Conservation (phyloP, 2,113 vertebrate genomes). For the Cynopterus brachyotis region DNA sequence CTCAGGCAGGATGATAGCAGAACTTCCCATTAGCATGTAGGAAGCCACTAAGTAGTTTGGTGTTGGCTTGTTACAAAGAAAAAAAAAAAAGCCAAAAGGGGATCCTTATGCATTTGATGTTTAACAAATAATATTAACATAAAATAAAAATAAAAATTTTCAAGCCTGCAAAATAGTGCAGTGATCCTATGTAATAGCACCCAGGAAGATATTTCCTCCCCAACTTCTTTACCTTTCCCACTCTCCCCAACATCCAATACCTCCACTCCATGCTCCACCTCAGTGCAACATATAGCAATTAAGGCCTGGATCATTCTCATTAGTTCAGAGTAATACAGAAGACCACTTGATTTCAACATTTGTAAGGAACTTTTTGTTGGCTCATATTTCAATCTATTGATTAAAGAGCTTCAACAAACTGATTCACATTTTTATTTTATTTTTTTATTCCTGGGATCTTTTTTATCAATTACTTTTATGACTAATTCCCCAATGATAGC, state of each 20-base stretch:
- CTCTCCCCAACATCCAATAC: fast-evolving
- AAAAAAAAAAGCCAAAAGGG: neutral
- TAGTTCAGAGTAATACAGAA: neutral
- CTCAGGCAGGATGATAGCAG: neutral
- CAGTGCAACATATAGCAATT: neutral
- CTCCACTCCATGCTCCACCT: fast-evolving
- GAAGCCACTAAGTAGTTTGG: neutral
- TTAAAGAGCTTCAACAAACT: neutral
- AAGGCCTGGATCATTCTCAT: neutral
- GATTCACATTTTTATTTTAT: neutral
- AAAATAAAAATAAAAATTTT: neutral
- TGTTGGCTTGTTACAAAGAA: neutral
- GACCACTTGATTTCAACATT: neutral
- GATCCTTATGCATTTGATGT: neutral
- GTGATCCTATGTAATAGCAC: neutral
- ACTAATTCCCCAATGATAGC: neutral
- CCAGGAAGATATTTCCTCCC: neutral
- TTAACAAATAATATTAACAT: neutral
- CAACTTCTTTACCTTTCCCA: neutral
- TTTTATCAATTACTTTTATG: neutral
- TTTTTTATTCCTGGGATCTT: neutral
- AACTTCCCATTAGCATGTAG: neutral
- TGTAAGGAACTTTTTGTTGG: neutral
- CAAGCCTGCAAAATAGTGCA: neutral
- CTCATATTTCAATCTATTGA: neutral